Evolutionary conservation across 2,113 vertebrate genomes (phyloP).

Genomic region (Siphamia tubifer): DNA sequence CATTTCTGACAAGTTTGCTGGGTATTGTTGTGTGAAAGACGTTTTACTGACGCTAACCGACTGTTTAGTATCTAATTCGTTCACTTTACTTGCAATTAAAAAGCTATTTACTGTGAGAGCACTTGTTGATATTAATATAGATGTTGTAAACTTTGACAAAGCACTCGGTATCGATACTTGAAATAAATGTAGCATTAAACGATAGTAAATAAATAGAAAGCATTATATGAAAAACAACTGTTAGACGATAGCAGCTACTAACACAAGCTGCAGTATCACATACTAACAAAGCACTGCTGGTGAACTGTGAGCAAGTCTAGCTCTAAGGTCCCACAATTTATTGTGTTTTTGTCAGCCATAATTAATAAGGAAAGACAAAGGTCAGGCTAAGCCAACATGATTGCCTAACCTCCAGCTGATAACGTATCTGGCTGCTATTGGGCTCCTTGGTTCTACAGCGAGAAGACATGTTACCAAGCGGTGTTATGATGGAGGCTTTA

Average conservation of each 20-base stretch:
- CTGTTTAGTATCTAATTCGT: slow-evolving; percentile 82
- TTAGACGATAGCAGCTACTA: neutral
- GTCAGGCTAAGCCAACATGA: slow-evolving; percentile 59
- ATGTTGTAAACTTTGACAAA: slow-evolving; percentile 79
- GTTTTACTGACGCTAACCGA: slow-evolving; percentile 84
- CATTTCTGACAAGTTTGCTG: slow-evolving; percentile 95
- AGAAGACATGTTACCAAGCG: slow-evolving; percentile 37
- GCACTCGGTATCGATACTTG: slow-evolving; percentile 49
- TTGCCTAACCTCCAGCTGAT: slow-evolving; percentile 67
- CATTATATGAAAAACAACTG: slow-evolving; percentile 5
- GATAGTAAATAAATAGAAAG: slow-evolving; percentile 43
- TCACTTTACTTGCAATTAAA: slow-evolving; percentile 83
- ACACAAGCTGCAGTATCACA: neutral
- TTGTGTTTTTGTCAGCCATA: slow-evolving; percentile 65
- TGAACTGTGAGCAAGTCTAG: slow-evolving; percentile 15
- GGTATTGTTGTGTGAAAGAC: slow-evolving; percentile 90
- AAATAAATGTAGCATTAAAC: slow-evolving; percentile 37
- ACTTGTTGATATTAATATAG: slow-evolving; percentile 82
- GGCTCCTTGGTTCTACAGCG: slow-evolving; percentile 25
- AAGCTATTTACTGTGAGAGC: slow-evolving; percentile 75
- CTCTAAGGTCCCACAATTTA: slow-evolving; percentile 54
- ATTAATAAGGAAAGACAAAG: slow-evolving; percentile 76
- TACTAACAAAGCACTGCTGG: neutral
- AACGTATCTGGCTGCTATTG: slow-evolving; percentile 55
- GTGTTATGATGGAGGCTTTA: slow-evolving; percentile 23